phyloP scores from a whole-genome alignment of 2,888 invertebrate species.

The Polymixis lichenea region DNA sequence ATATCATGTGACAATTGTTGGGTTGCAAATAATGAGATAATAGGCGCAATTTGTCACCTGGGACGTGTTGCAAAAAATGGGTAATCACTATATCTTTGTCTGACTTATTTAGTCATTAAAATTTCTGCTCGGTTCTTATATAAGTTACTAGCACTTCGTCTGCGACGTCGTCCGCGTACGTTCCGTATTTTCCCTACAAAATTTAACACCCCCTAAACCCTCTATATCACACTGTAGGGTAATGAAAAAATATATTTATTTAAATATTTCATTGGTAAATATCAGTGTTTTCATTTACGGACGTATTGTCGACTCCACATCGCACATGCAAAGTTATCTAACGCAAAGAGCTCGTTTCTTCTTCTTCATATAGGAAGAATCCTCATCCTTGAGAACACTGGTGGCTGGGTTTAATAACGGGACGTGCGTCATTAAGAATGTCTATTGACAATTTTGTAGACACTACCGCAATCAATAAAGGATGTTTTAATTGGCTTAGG shows the following conservation, averaged over 20 bases:
- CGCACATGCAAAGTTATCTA: no score
- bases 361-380: background rate
- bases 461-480: conserved; percentile 19
- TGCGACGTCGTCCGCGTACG: no score
- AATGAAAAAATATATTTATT: no score
- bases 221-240: no score
- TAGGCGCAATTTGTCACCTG: conserved; percentile 29
- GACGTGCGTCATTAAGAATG: background rate
- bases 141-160: no score
- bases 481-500: conserved; percentile 16
- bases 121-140: background rate
- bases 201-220: no score
- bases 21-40: conserved; percentile 13
- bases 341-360: background rate
- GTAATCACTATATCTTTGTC: conserved; percentile 2
- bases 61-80: conserved; percentile 9
- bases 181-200: no score
- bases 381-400: background rate
- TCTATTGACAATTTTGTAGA: conserved; percentile 7
- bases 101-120: conserved; percentile 27
- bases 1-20: conserved; percentile 7
- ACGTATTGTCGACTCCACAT: no score
- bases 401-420: background rate
- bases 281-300: no score
- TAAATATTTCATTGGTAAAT: no score